Evolutionary conservation across 1,140 invertebrate genomes (phyloP).

Genomic region (Drosophila neocordata): DNA sequence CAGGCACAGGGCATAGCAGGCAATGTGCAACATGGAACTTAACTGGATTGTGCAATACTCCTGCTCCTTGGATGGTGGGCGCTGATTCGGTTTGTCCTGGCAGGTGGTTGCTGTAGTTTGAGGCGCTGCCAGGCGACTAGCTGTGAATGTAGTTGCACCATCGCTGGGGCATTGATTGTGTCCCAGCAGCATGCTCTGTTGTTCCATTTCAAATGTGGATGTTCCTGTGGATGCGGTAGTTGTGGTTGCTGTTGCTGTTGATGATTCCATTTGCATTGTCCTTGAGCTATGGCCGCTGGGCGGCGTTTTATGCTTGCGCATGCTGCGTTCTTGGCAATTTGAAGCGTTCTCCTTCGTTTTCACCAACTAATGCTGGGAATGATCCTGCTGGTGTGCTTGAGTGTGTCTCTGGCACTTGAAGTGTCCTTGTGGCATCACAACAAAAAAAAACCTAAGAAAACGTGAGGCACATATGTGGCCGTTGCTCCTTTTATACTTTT

Average conservation of each 20-base stretch:
- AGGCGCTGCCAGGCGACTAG: conserved; percentile 68
- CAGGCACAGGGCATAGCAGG: conserved; percentile 78
- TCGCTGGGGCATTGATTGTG: conserved; percentile 32
- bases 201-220: conserved; percentile 44
- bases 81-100: conserved; percentile 6
- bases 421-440: conserved; percentile 75
- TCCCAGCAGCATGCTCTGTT: conserved; percentile 54
- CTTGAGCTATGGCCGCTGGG: conserved; percentile 67
- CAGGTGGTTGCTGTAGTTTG: conserved; percentile 25
- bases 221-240: conserved; percentile 24
- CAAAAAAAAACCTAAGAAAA: conserved; percentile 23
- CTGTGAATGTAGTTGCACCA: conserved; percentile 27
- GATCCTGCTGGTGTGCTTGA: conserved; percentile 49
- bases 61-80: conserved; percentile 43
- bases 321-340: conserved; percentile 37
- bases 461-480: conserved; percentile 59
- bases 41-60: conserved; percentile 54
- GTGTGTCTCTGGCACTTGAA: conserved; percentile 69
- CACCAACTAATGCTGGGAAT: conserved; percentile 20
- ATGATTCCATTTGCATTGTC: conserved; percentile 47
- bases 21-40: conserved; percentile 70
- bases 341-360: conserved; percentile 12
- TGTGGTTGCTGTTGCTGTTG: conserved; percentile 13
- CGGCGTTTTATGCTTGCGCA: conserved; percentile 74
- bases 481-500: conserved; percentile 30